Evolutionary conservation across 2,797 vertebrate genomes (phyloP).

Genomic region (Nothura maculosa): DNA sequence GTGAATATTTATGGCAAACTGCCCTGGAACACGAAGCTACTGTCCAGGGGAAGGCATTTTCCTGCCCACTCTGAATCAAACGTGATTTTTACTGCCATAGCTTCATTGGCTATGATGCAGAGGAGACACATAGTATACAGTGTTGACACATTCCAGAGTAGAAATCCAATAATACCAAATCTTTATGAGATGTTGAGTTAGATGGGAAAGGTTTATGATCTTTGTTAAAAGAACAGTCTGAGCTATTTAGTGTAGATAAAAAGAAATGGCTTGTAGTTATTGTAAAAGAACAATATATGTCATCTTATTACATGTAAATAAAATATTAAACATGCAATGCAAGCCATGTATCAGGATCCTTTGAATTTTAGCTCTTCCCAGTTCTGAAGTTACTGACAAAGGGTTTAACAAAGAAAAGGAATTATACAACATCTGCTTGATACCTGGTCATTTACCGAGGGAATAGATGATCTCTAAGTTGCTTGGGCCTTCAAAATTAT

Average conservation of each 20-base stretch:
- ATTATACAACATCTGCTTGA: neutral
- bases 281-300: neutral
- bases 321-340: neutral
- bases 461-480: neutral
- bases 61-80: neutral
- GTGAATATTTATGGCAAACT: neutral
- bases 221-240: neutral
- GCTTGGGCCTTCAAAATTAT: neutral
- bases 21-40: neutral
- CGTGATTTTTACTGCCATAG: neutral
- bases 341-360: neutral
- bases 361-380: neutral
- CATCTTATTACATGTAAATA: neutral
- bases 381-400: neutral
- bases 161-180: neutral
- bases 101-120: neutral
- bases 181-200: neutral
- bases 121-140: accelerated
- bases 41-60: neutral
- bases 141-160: neutral
- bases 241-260: neutral
- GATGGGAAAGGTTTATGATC: neutral
- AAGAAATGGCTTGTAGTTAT: neutral
- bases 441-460: neutral
- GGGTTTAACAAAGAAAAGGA: neutral